Percentiles rank a stretch among this genome's conserved stretches.
Conservation (phyloP, 2,113 vertebrate species). For the Gobio gobio region DNA sequence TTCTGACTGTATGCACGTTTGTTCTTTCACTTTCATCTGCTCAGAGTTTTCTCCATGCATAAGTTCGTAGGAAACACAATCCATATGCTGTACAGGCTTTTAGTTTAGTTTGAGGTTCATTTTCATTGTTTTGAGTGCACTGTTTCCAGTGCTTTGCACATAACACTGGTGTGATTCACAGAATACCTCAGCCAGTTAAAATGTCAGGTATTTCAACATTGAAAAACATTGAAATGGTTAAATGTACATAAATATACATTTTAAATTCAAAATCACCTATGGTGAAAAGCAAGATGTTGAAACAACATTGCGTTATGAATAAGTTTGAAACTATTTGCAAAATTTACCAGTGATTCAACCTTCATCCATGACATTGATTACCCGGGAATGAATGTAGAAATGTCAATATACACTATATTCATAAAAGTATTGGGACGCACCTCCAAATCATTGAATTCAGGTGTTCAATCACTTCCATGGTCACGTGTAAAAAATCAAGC, state of each 20-base stretch:
- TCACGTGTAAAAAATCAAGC: no score
- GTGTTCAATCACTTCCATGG: no score
- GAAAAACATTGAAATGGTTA: not conserved
- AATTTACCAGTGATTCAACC: not conserved
- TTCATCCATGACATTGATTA: not conserved
- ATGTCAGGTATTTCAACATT: not conserved
- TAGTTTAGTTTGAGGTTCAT: slow-evolving; percentile 26
- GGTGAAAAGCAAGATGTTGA: not conserved
- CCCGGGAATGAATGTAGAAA: not conserved
- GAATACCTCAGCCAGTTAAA: not conserved
- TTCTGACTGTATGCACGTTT: not conserved
- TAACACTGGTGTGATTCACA: not conserved
- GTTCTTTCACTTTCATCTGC: not conserved
- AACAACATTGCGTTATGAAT: not conserved
- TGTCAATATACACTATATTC: not conserved
- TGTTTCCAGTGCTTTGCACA: not conserved
- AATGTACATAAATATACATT: no score
- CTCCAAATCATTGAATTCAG: no score
- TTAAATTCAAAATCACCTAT: not conserved
- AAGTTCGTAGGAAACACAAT: not conserved
- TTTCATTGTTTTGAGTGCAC: not conserved
- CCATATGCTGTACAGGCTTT: slow-evolving; percentile 3
- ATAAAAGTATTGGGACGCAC: no score
- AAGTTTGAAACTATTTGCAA: not conserved
- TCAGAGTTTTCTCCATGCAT: not conserved